phyloP scores from a whole-genome alignment of 2,113 vertebrate species.

The Steatornis caripensis region DNA sequence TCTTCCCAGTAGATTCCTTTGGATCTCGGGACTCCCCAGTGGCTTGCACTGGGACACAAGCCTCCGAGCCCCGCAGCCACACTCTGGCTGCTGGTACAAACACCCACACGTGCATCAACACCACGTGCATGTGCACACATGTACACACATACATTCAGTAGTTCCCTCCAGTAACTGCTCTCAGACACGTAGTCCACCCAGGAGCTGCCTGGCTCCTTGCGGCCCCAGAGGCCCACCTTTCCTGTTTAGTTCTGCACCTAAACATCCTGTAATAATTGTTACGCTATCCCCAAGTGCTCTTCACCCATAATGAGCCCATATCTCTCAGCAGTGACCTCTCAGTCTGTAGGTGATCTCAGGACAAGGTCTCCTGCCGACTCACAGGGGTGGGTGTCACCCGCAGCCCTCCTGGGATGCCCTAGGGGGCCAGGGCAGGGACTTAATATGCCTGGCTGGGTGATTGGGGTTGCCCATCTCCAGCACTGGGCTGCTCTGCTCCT shows the following conservation, averaged over 20 bases:
- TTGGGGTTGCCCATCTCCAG: not conserved
- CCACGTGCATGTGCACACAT: rapidly evolving
- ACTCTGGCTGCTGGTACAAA: not conserved
- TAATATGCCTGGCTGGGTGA: rapidly evolving
- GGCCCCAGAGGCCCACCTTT: not conserved
- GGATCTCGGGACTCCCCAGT: not conserved
- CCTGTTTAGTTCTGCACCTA: not conserved
- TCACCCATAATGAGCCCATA: not conserved
- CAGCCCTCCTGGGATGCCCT: not conserved
- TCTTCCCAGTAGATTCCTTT: not conserved
- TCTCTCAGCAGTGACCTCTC: not conserved
- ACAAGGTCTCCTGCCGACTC: not conserved
- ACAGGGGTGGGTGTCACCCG: not conserved
- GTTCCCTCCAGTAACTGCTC: not conserved
- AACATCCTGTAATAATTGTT: not conserved
- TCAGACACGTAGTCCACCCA: not conserved
- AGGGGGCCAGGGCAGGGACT: not conserved
- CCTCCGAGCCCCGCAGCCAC: rapidly evolving
- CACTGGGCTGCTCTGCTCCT: not conserved
- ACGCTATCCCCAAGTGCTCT: not conserved
- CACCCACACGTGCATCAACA: not conserved
- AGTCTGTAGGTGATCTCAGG: not conserved
- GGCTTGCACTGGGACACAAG: not conserved
- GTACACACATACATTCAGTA: not conserved
- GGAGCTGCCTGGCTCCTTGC: not conserved